Conservation (phyloP, 1,140 invertebrate species). For the Drosophila seguyi region DNA sequence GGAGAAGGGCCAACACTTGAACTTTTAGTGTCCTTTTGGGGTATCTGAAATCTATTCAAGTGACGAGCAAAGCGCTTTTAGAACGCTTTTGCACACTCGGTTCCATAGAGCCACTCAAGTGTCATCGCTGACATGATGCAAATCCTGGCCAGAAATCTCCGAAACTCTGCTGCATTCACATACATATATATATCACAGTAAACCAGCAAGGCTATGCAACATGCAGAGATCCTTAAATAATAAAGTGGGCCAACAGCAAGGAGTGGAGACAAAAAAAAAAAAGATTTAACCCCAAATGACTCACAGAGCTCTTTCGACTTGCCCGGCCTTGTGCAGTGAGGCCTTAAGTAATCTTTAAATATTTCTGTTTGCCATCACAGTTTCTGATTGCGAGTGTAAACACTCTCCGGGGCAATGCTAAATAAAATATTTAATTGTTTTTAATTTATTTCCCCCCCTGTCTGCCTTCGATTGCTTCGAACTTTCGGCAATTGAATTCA, state of each 20-base stretch:
- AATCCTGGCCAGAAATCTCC: conserved; percentile 42
- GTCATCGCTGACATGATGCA: conserved; percentile 32
- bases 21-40: conserved; percentile 9
- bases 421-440: conserved; percentile 81
- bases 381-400: conserved; percentile 25
- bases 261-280: conserved; percentile 11
- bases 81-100: conserved; percentile 26
- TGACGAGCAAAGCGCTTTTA: conserved; percentile 23
- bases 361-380: conserved; percentile 40
- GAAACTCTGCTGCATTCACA: conserved; percentile 11
- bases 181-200: conserved; percentile 25
- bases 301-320: background rate
- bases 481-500: conserved; percentile 59
- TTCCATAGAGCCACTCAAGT: conserved; percentile 33
- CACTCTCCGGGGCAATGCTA: conserved; percentile 45
- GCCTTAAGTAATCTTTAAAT: conserved; percentile 42
- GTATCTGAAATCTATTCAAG: conserved; percentile 38
- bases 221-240: conserved; percentile 53
- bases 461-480: conserved; percentile 34
- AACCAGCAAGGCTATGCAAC: conserved; percentile 41
- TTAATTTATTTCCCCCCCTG: conserved; percentile 52
- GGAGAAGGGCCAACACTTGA: conserved; percentile 10
- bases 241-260: conserved; percentile 40
- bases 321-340: background rate
- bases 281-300: conserved; percentile 36